Evolutionary conservation across 2,888 invertebrate species (phyloP), one percentile per base, ranked within the genome.

Genomic region (Oscheius sp.): DNA sequence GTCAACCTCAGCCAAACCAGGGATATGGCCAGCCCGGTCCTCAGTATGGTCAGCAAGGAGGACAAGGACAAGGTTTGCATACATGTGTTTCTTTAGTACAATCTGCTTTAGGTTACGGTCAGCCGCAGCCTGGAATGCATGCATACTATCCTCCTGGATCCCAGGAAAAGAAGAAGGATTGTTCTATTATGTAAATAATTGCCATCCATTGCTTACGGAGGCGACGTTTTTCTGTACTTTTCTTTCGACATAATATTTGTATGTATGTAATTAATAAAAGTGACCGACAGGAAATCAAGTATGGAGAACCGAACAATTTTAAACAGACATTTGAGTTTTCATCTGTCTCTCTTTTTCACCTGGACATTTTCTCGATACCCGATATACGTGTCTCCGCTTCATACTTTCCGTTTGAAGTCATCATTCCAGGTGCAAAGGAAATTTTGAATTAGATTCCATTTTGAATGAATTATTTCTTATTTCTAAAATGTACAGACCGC

Each of bases 151-250:
- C 86, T 16, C 83, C 82, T n/a, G 35, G 35, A 35, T 35, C 35
- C 35, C 78, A 86, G 58, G 81, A 87, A 49, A 80, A 84, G 74
- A 86, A 86, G 77, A 87, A 86, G 18, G 49, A 70, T n/a, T 70
- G 70, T 23, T 41, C n/a, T 27, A n/a, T 70, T 12, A 69, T 69
- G 69, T 69, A 69, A 25, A 56, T n/a, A n/a, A n/a, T n/a, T n/a
- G n/a, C n/a, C n/a, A 43, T 43, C 49, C 13, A 13, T 49, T 7
- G 16, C 16, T 49, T 49, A 13, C 16, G 6, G 13, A 49, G 9
- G 35, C 3, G 35, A 35, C 35, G 5, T 35, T 3, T 35, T 35
- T 35, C 35, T 35, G 35, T 35, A 35, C 35, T 6, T 6, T 7
- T 49, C 13, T 49, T 49, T 49, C 49, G 49, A 16, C 49, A 49